Evolutionary conservation across 1,140 invertebrate genomes (phyloP), one percentile per base, ranked within the genome.

Genomic region (Tribolium madens): DNA sequence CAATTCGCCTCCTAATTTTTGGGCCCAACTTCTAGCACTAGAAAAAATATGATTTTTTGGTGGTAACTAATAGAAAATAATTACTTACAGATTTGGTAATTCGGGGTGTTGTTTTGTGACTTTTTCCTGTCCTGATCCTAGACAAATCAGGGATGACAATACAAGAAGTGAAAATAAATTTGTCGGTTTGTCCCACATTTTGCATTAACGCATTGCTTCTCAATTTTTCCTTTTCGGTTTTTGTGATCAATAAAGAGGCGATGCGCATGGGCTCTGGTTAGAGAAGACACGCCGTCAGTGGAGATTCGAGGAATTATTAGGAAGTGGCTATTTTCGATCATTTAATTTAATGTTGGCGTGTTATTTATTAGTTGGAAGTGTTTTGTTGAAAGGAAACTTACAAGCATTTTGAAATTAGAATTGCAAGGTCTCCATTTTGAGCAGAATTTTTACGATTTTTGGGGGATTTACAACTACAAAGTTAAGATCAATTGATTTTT

Each of bases 11-110:
- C 83, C 83, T 18, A 85, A 69, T 79, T 85, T 85, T 33, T 84
- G 79, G 2, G 84, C 84, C 84, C 84, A 85, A 76, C 82, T 83
- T 75, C 81, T 75, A 4, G 84, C 84, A 7, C 84, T 85, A 48
- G 17, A 83, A 26, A 12, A 33, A 18, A 21, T 15, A 33, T 13
- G 31, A 17, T 50, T 12, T 1, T n/a, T 31, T 50, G 9, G 12
- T 5, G 14, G 10, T 50, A 7, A 14, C 5, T 47, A 1, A 12
- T 18, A 31, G 7, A 7, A 9, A 42, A 10, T 7, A 42, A 42
- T 9, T 12, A 78, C 82, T 83, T 78, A 83, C 82, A 83, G 68
- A 79, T 81, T 82, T 12, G 81, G 72, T 52, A 83, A 47, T 75
- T 83, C 82, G 1, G 82, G 82, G 76, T 83, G 82, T 70, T 82